Evolutionary conservation across 1,140 invertebrate species (phyloP), one percentile per base, ranked within the genome.

Genomic region (Spodoptera frugiperda): DNA sequence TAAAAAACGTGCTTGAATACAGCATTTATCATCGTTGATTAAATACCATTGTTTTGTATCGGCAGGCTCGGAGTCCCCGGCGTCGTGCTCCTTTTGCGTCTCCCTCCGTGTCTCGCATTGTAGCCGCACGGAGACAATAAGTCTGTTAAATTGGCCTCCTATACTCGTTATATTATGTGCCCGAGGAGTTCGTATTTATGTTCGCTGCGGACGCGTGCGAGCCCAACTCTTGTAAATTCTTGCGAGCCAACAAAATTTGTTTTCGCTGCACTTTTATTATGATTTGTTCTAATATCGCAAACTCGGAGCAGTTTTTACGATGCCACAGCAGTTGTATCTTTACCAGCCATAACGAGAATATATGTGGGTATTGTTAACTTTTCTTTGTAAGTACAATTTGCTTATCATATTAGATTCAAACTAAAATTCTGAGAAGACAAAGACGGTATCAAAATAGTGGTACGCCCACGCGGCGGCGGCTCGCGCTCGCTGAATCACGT

Each of bases 21-120:
- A 84, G 88, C 92, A 94, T 94, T 92, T 94, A 94, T 94, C 92
- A 94, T 94, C 90, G 86, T 89, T 93, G 92, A 93, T 94, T 94
- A 94, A 93, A 94, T 94, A 93, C 91, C 92, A 94, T 94, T 94
- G 92, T 94, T 94, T 94, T 91, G 92, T 93, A 92, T 91, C 87
- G 89, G 87, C 82, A 88, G 87, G 90, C 87, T 83, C 84, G 87
- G 88, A 85, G 84, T 86, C 86, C 84, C 89, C 90, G 78, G 55
- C 63, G 68, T 88, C 83, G 82, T 93, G 83, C 65, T 92, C 84
- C 82, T 93, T 92, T 93, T 93, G 86, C 83, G 77, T 87, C 85
- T 83, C 84, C 78, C 82, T 77, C 79, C 84, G 79, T 86, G 82
- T 89, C 88, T 89, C 86, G 90, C 87, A 90, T 91, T 93, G 89